phyloP scores from a whole-genome alignment of 2,888 invertebrate species.

The Ditula angustiorana region DNA sequence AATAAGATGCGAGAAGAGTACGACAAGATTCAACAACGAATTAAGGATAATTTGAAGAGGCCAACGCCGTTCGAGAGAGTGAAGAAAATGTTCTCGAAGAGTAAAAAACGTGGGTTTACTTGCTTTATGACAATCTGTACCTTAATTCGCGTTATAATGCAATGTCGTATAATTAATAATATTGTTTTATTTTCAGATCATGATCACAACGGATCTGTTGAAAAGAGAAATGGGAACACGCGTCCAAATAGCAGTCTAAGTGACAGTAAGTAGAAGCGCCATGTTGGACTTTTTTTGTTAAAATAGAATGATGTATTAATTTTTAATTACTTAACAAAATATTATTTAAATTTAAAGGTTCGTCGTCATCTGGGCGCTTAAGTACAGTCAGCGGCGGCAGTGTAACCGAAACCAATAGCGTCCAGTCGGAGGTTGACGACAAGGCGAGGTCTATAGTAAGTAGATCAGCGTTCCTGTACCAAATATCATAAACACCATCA shows the following conservation, averaged over 20 bases:
- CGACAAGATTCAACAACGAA: slow-evolving; percentile 91
- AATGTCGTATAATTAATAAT: background rate
- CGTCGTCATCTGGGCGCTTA: slow-evolving; percentile 92
- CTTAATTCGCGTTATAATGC: background rate
- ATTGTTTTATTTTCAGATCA: slow-evolving; percentile 61
- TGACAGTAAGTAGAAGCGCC: slow-evolving; percentile 68
- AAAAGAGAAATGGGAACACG: slow-evolving; percentile 77
- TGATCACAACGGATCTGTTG: slow-evolving; percentile 71
- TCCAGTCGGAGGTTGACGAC: slow-evolving; percentile 94
- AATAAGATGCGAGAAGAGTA: slow-evolving; percentile 92
- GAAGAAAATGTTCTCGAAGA: slow-evolving; percentile 90
- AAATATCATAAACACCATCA: too few relatives aligned
- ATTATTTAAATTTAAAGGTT: slow-evolving; percentile 75
- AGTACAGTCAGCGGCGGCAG: slow-evolving; percentile 94
- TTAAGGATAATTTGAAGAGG: slow-evolving; percentile 90
- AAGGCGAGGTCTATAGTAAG: slow-evolving; percentile 83
- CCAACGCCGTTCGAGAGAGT: slow-evolving; percentile 93
- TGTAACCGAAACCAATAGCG: slow-evolving; percentile 92
- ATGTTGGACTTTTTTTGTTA: background rate
- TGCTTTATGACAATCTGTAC: background rate
- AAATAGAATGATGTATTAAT: background rate
- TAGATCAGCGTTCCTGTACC: too few relatives aligned
- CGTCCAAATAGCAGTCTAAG: slow-evolving; percentile 80
- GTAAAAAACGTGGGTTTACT: slow-evolving; percentile 79
- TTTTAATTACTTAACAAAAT: background rate